Conservation (phyloP, 2,797 vertebrate genomes). For the Sebastes nivosus region DNA sequence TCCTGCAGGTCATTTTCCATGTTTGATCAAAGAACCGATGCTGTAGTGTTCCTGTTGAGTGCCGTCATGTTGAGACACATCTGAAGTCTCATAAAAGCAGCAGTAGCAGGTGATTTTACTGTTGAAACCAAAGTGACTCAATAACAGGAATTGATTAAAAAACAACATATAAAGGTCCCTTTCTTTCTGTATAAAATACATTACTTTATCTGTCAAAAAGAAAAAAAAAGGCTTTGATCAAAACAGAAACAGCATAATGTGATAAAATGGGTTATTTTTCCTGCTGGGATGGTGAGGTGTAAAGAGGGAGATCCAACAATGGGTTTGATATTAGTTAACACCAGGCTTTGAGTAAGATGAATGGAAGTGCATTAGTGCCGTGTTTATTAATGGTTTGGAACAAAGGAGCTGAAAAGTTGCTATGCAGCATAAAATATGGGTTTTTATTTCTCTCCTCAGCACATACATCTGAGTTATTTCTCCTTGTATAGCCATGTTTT, state of each 20-base stretch:
- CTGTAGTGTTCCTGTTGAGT: not conserved
- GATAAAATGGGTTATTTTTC: conserved; percentile 42
- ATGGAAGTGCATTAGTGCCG: conserved; percentile 58
- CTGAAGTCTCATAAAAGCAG: not conserved
- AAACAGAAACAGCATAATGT: conserved; percentile 34
- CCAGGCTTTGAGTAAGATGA: conserved; percentile 56
- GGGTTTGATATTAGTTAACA: conserved; percentile 44
- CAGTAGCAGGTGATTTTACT: not conserved
- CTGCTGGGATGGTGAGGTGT: conserved; percentile 4
- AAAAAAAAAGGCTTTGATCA: conserved; percentile 33
- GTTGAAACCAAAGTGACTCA: not conserved
- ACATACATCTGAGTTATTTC: not conserved
- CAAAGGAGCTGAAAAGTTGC: conserved; percentile 50
- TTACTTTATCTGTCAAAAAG: conserved; percentile 5
- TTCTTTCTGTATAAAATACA: not conserved
- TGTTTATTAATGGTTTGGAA: conserved; percentile 68
- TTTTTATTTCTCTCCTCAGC: conserved; percentile 24
- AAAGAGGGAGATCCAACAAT: conserved; percentile 25
- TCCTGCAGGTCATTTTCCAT: not conserved
- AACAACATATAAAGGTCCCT: not conserved
- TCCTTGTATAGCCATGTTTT: not conserved
- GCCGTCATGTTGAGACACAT: not conserved
- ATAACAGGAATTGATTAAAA: not conserved
- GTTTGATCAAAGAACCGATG: not conserved
- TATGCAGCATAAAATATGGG: conserved; percentile 11